A percentile compares a stretch with the other conserved stretches of the same genome.
phyloP scores from a whole-genome alignment of 1,140 invertebrate species.

The Meteorus sp. region DNA sequence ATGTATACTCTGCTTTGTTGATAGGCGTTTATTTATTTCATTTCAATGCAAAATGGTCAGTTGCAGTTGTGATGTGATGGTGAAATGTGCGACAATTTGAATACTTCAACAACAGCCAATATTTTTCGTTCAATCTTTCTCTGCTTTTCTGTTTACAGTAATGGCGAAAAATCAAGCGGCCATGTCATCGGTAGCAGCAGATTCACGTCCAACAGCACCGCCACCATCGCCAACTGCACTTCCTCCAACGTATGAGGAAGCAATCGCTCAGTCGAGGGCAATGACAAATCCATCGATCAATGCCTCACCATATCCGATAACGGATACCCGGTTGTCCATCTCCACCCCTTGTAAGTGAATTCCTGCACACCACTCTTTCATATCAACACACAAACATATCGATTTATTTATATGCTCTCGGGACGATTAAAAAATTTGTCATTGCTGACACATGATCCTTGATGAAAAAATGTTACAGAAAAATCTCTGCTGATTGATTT shows the following conservation, averaged over 20 bases:
- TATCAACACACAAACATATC: too few species aligned
- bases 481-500: too few species aligned
- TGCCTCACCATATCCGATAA: constrained; percentile 39
- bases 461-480: too few species aligned
- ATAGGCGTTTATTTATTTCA: too few species aligned
- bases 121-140: not conserved
- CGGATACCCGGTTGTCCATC: constrained; percentile 32
- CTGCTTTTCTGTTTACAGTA: not conserved
- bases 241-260: constrained; percentile 25
- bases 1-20: too few species aligned
- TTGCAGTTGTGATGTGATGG: too few species aligned
- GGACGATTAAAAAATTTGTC: too few species aligned
- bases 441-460: too few species aligned
- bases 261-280: constrained; percentile 35
- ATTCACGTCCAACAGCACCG: constrained; percentile 12
- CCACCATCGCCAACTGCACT: constrained; percentile 17
- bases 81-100: not conserved
- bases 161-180: constrained; percentile 17
- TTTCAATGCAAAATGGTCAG: too few species aligned
- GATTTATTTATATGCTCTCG: too few species aligned
- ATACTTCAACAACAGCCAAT: not conserved
- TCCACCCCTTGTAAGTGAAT: constrained; percentile 15
- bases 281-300: constrained; percentile 23
- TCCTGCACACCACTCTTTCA: too few species aligned
- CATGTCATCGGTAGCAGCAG: constrained; percentile 15